A percentile compares a stretch with the other conserved stretches of the same genome.
Evolutionary conservation across 2,113 vertebrate genomes (phyloP).

Genomic region (Suncus etruscus): DNA sequence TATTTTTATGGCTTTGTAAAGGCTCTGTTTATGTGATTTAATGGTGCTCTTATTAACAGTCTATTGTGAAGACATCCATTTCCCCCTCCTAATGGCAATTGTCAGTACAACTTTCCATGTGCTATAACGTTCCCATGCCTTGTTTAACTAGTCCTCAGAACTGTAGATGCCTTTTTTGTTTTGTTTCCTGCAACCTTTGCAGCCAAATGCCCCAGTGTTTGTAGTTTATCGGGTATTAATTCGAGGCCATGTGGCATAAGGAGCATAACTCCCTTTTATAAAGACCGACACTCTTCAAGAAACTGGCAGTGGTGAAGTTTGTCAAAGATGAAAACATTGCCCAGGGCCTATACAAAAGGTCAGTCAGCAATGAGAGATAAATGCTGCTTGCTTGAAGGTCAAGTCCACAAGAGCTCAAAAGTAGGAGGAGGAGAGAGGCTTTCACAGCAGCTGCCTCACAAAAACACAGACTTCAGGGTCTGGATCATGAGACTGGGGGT

Average conservation of each 20-base stretch:
- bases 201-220: slow-evolving; percentile 69
- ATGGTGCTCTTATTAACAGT: slow-evolving; percentile 37
- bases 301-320: slow-evolving; percentile 68
- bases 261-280: slow-evolving; percentile 64
- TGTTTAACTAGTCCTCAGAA: slow-evolving; percentile 67
- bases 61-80: slow-evolving; percentile 62
- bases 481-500: slow-evolving; percentile 35
- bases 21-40: slow-evolving; percentile 59
- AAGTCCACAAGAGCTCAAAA: slow-evolving; percentile 38
- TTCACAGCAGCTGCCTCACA: slow-evolving; percentile 3
- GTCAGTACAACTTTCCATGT: slow-evolving; percentile 40
- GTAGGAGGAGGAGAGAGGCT: background rate
- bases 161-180: slow-evolving; percentile 42
- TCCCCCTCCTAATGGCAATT: slow-evolving; percentile 7
- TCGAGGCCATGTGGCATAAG: slow-evolving; percentile 65
- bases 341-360: slow-evolving; percentile 78
- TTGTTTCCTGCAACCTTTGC: slow-evolving; percentile 1
- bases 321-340: slow-evolving; percentile 75
- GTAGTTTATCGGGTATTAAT: slow-evolving; percentile 76
- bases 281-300: slow-evolving; percentile 50
- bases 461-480: slow-evolving; percentile 36
- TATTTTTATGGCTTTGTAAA: slow-evolving; percentile 69
- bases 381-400: slow-evolving; percentile 67
- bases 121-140: slow-evolving; percentile 69
- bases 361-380: slow-evolving; percentile 58